Evolutionary conservation across 2,888 invertebrate species (phyloP).

Genomic region (Rhimphoctona megacephalus): DNA sequence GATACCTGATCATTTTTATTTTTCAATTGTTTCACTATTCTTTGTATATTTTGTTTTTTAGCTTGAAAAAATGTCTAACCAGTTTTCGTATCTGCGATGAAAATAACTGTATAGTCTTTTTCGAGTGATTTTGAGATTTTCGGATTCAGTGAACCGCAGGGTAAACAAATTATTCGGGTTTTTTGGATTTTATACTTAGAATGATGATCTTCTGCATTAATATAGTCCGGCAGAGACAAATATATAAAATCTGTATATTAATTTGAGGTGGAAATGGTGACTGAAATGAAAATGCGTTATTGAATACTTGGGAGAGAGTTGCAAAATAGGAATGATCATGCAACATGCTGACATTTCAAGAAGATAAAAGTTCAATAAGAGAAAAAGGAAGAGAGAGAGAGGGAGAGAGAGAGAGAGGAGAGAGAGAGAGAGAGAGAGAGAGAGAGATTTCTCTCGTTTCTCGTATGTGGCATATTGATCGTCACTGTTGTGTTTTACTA

Average conservation of each 20-base stretch:
- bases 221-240: not conserved
- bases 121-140: not conserved
- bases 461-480: constrained; percentile 26
- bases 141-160: not conserved
- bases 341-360: constrained; percentile 51
- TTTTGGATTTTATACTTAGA: not conserved
- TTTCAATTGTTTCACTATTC: not conserved
- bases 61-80: not conserved
- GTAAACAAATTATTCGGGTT: not conserved
- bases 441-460: not conserved
- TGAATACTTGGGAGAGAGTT: not conserved
- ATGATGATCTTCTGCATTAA: not conserved
- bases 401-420: not conserved
- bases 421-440: no score
- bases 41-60: not conserved
- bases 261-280: not conserved
- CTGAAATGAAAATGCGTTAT: not conserved
- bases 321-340: constrained; percentile 17
- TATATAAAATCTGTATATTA: not conserved
- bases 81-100: not conserved
- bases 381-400: not conserved
- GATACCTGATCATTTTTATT: not conserved
- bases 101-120: not conserved
- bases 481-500: constrained; percentile 13
- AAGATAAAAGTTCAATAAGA: constrained; percentile 45